Evolutionary conservation across 1,140 invertebrate species (phyloP), one percentile per base, ranked within the genome.

Genomic region (Megalopta genalis): DNA sequence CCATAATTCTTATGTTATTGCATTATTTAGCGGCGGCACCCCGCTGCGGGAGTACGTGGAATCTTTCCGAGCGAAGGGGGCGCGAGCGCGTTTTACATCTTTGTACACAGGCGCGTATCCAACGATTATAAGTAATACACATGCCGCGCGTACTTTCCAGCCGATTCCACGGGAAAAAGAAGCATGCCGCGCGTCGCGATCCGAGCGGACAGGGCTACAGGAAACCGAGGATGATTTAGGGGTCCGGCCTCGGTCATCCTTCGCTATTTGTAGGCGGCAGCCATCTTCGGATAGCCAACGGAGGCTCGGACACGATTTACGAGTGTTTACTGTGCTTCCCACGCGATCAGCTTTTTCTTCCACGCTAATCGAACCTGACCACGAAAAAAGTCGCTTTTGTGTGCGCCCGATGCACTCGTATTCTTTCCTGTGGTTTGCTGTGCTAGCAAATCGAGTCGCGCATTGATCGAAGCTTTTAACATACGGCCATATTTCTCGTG

Each of bases 1-100:
- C 90, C 87, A 90, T 91, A 91, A 91, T 91, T 92, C 89, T 91
- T 90, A 78, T 77, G 87, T 91, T 91, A 91, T 92, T 92, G 89
- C 90, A 90, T 92, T 92, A 92, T 92, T 92, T 92, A 92, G 90
- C 86, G 63, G 72, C 88, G 76, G 86, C 84, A 18, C 86, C 90
- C 90, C 78, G 89, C 88, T 87, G 91, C 57, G 90, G 73, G 23
- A 84, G 42, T 80, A 88, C 74, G 86, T 79, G 87, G 81, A 88
- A 88, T 90, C 88, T 87, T 87, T 82, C 83, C 77, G 66, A 69
- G 82, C 23, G 69, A 27, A 42, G 59, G 46, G 37, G 64, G 42
- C 46, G 65, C 71, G 66, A 59, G 62, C 69, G 49, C 67, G 77
- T 79, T 79, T 70, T 68, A 76, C 73, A 71, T 83, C 73, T 63